Base-by-base conservation (phyloP, 2,797 vertebrate genomes). In the Syndactyla subalaris region DNA sequence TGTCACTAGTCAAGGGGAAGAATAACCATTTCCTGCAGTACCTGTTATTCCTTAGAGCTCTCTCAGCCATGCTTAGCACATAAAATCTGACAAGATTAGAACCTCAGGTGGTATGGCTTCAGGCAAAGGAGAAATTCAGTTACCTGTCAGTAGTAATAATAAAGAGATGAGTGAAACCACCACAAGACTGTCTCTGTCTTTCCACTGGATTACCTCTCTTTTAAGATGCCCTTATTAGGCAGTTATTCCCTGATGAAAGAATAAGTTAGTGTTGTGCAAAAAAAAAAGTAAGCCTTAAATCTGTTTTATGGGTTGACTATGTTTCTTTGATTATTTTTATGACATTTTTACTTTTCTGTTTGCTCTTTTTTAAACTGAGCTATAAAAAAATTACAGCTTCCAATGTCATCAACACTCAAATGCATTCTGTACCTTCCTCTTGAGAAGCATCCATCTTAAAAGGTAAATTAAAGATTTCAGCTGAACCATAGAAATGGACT, bases 81-180 rank as follows among this genome's bases (percentile, higher is more conserved):
- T 79, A 90, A 89, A 93, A 91, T 89, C 72, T 94, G 93, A 94
- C 89, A 96, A 89, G 94, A 96, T 92, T 94, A 92, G 89, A 96
- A 92, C 93, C 93, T 97, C 85, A 94, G 94, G 93, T 95, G 91
- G 88, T 91, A 92, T 95, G 79, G 91, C 96, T 97, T 79, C 86
- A 94, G 94, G 95, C 96, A 96, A 94, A 91, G 85, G 67, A 97
- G 90, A 96, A 95, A 96, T 90, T 96, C 93, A 78, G 91, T 95
- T 96, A 92, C 90, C 85, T 94, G 93, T 97, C 96, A 95, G 88
- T 88, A 95, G 62, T 32, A 95, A 96, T 96, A 97, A 93, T 91
- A 82, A 62, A 89, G 92, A 91, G 83, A 92, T 76, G 87, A 96
- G 78, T 93, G 94, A 96, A 96, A 85, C 54, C 43, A 92, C 81